A percentile compares a stretch with the other conserved stretches of the same genome.
Evolutionary conservation across 2,797 vertebrate genomes (phyloP).

Genomic region (Spatula clypeata): DNA sequence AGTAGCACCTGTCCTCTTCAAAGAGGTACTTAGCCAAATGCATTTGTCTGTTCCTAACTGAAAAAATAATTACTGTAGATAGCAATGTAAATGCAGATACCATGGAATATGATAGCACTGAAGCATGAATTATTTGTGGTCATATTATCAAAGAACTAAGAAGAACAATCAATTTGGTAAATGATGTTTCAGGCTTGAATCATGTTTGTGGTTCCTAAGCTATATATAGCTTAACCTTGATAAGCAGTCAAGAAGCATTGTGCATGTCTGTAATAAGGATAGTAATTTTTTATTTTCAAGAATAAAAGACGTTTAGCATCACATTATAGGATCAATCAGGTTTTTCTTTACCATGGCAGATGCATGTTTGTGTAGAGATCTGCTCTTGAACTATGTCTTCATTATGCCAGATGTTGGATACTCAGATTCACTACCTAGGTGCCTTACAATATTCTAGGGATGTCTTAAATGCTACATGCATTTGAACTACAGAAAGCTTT

Average conservation of each 20-base stretch:
- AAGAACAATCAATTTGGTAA: not conserved
- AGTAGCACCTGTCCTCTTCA: slow-evolving; percentile 45
- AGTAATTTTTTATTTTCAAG: not conserved
- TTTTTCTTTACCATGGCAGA: not conserved
- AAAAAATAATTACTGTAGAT: not conserved
- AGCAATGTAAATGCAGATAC: not conserved
- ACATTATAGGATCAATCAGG: not conserved
- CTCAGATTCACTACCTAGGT: not conserved
- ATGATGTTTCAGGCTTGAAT: not conserved
- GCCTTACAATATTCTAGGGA: not conserved
- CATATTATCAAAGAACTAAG: not conserved
- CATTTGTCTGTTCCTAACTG: not conserved
- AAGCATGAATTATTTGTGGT: not conserved
- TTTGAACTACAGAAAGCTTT: not conserved
- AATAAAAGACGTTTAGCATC: not conserved
- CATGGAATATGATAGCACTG: not conserved
- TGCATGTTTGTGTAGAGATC: not conserved
- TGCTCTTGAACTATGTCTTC: not conserved
- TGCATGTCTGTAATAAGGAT: not conserved
- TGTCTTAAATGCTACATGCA: not conserved
- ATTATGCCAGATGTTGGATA: not conserved
- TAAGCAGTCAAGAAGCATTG: not conserved
- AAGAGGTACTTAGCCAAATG: not conserved
- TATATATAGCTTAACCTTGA: not conserved
- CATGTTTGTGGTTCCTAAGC: not conserved